Percentiles rank a stretch among this genome's conserved stretches.
phyloP scores from a whole-genome alignment of 2,113 vertebrate species.

The Heterotis niloticus region DNA sequence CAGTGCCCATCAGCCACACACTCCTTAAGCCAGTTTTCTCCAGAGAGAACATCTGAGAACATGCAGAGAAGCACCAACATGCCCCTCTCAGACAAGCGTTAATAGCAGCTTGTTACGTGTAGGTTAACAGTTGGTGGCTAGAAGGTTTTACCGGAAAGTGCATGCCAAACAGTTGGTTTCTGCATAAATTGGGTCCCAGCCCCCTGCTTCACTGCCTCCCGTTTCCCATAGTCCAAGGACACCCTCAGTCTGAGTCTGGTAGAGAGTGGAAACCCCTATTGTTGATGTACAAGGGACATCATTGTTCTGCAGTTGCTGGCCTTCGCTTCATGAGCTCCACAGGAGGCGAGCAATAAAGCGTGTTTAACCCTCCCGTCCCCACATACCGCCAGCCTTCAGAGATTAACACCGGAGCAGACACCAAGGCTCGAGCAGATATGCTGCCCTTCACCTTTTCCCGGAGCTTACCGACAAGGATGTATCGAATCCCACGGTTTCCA shows the following conservation, averaged over 20 bases:
- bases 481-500: background rate
- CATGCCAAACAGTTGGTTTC: too few relatives aligned
- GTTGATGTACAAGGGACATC: constrained; percentile 41
- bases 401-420: background rate
- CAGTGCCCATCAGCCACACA: too few relatives aligned
- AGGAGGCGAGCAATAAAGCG: background rate
- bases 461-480: background rate
- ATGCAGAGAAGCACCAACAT: too few relatives aligned
- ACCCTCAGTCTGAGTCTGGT: constrained; percentile 34
- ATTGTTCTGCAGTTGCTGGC: constrained; percentile 35
- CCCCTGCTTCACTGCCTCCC: constrained; percentile 28
- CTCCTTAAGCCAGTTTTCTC: too few relatives aligned
- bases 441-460: background rate
- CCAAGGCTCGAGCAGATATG: background rate
- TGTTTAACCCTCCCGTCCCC: too few relatives aligned
- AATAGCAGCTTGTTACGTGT: too few relatives aligned
- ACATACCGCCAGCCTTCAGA: background rate
- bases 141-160: background rate
- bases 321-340: constrained; percentile 33
- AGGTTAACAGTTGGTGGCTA: too few relatives aligned
- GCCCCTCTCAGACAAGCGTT: too few relatives aligned
- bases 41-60: too few relatives aligned
- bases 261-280: constrained; percentile 35
- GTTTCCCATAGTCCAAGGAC: too few relatives aligned
- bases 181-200: background rate